Evolutionary conservation across 64 coral and sea anemone genomes (phyloP), one percentile per base, ranked within the genome.

Genomic region (Pachyseris speciosa): DNA sequence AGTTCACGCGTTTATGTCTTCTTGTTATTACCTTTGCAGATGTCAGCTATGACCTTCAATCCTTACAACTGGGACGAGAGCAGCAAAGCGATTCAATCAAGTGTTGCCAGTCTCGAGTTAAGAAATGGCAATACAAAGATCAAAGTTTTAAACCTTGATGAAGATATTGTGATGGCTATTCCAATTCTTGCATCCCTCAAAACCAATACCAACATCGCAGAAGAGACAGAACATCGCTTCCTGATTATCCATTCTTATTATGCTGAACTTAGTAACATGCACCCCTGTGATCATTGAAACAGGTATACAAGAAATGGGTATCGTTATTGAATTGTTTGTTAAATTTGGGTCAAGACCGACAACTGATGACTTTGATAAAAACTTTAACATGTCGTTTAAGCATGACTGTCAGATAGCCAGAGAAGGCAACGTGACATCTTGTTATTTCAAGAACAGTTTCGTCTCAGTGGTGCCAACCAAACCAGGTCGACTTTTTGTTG

Each of bases 401-500:
- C 43, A n/a, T 19, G 64, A 61, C 1, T 93, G 95, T 30, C 50
- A 79, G n/a, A 25, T 27, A 17, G 29, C 30, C 17, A 4, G 7
- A 40, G 39, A 37, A 52, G 31, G 52, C 19, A 60, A 89, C 9
- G 39, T 69, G 32, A 55, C 74, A 15, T 81, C 45, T 7, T 84
- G 86, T 51, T 73, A 50, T 12, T 72, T 53, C 24, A 33, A 87
- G 27, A 13, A 87, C 29, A 37, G 1, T 7, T 60, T 57, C 33
- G 78, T 85, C 17, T 57, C 65, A 17, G 86, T 87, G 48, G 65
- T 94, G 4, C 86, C 75, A 33, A 76, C 63, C 4, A 67, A 69
- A 25, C 20, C 65, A 19, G 84, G 89, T 9, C 17, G 83, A 31
- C 83, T 92, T 48, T 96, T 32, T 53, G 65, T 96, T 28, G 94